Evolutionary conservation across 53 echinoderm and acorn worm genomes (phyloP).

Genomic region (Zoroaster sp.): DNA sequence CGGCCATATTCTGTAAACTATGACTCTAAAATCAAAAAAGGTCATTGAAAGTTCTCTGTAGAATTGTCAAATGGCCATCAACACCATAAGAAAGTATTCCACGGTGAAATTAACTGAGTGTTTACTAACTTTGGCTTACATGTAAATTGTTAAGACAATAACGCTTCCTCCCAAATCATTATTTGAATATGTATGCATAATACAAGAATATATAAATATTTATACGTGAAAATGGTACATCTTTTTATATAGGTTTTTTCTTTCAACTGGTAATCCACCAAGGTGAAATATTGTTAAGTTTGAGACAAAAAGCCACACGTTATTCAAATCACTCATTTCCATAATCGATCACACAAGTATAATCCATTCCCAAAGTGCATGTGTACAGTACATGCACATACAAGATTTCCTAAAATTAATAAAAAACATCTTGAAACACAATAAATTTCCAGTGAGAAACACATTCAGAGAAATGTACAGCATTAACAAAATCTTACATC

Average conservation of each 20-base stretch:
- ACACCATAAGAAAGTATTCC: too few relatives aligned
- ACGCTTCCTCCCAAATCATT: background rate
- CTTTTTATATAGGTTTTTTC: background rate
- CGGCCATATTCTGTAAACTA: too few relatives aligned
- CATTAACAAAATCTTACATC: conserved; percentile 47
- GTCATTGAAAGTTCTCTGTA: background rate
- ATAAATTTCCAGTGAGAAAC: background rate
- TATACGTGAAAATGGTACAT: conserved; percentile 50
- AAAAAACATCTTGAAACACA: background rate
- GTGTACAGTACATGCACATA: background rate
- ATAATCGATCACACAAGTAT: conserved; percentile 37
- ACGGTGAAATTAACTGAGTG: too few relatives aligned
- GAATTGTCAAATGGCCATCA: background rate
- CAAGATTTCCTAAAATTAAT: background rate
- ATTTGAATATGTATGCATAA: conserved; percentile 44
- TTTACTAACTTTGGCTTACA: too few relatives aligned
- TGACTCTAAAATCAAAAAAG: too few relatives aligned
- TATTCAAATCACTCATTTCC: background rate
- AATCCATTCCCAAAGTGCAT: background rate
- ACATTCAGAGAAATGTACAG: conserved; percentile 38
- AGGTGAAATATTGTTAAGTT: background rate
- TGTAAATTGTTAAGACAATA: background rate
- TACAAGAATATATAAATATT: conserved; percentile 64
- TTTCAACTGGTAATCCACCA: background rate
- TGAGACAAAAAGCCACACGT: conserved; percentile 1